These are phyloP conservation scores for Ceratina japonica DNA, from an alignment of 1,140 invertebrate species.

Conservation along the genomic window DNA sequence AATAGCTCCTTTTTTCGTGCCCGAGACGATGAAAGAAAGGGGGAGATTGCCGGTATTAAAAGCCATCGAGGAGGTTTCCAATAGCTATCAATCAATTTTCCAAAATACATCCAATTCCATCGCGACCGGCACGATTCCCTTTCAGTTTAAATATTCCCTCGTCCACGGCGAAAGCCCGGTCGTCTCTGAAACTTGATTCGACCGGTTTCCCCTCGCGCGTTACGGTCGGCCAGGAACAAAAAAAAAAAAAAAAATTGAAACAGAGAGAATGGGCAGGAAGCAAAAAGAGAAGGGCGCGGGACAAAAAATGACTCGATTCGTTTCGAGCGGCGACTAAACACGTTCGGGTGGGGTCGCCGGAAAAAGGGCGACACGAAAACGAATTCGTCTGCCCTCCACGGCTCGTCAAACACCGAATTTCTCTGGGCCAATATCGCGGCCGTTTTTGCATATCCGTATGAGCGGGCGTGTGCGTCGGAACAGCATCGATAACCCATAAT, in stretches of 20 bases:
- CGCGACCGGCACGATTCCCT: background rate
- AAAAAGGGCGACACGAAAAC: constrained; percentile 19
- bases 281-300: background rate
- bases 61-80: background rate
- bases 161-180: background rate
- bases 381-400: constrained; percentile 3
- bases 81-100: constrained; percentile 20
- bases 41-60: constrained; percentile 1
- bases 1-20: background rate
- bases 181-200: constrained; percentile 23
- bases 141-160: constrained; percentile 20
- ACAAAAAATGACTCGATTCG: constrained; percentile 8
- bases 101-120: constrained; percentile 12
- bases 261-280: background rate
- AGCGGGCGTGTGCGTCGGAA: constrained; percentile 40
- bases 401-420: constrained; percentile 27
- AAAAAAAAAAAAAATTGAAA: too few relatives aligned
- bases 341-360: background rate
- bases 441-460: constrained; percentile 55
- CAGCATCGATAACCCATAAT: constrained; percentile 62
- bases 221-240: too few relatives aligned
- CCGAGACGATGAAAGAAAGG: too few relatives aligned
- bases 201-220: background rate
- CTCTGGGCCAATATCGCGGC: constrained; percentile 20
- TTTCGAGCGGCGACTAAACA: constrained; percentile 8